Base-by-base conservation (phyloP, 2,113 vertebrate genomes). In the Chloropsis hardwickii region DNA sequence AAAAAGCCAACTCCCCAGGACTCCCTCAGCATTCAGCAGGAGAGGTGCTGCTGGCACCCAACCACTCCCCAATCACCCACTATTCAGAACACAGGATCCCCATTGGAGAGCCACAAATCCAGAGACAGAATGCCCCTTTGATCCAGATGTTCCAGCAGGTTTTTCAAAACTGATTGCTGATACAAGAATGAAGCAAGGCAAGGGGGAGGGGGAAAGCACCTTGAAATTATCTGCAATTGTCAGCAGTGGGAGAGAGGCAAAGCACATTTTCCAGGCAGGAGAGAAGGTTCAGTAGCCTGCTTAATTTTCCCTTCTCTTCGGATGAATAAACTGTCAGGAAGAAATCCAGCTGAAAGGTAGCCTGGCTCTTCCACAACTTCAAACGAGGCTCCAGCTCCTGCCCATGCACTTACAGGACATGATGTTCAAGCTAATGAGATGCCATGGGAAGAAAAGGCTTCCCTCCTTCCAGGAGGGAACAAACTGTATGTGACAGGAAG, bases 341-440 rank as follows among this genome's bases (percentile, higher is more conserved):
- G 82, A 93, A 79, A 90, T 44, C 16, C 82, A 97, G 64, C 76
- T 95, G 86, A 94, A 95, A 58, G 53, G 81, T 6, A 71, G 47
- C 35, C 76, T 70, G 64, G 54, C 39, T 94, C 27, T 80, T 82
- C 74, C 35, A 57, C 10, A 6, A 66, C 47, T 73, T 54, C 50
- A 4, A 35, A 54, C 0, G 3, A 80, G 66, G 48, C 37, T 81
- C 24, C 82, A 58, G 85, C 92, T 93, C 58, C 94, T 90, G 54
- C 85, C 74, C 86, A 77, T 67, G 23, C 0, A 3, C 61, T 87
- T 37, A 9, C 64, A 79, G 84, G 84, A 88, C 50, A 29, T 24
- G 50, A 14, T 11, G 35, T 45, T 88, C 45, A 42, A 81, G 85
- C 50, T 90, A 39, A 71, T 4, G 45, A 76, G 81, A 71, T 31